Conservation (phyloP, 2,113 vertebrate genomes). For the Camarhynchus parvulus region DNA sequence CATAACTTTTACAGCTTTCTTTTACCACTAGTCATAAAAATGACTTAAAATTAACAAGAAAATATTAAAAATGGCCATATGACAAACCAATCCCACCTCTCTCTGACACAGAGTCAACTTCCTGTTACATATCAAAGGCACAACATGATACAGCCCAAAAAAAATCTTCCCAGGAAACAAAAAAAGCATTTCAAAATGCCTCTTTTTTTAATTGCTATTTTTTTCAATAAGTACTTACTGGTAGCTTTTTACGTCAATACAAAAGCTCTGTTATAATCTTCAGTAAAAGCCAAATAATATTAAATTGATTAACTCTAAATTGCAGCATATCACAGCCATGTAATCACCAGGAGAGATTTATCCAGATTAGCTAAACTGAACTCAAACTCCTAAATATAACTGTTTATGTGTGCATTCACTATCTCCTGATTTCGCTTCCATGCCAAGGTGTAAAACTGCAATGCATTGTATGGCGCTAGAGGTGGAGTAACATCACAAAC, state of each 20-base stretch:
- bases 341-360: neutral
- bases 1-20: neutral
- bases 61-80: neutral
- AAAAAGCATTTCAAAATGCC: neutral
- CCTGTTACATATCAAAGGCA: constrained; percentile 19
- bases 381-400: neutral
- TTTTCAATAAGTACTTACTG: neutral
- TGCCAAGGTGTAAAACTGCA: neutral
- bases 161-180: neutral
- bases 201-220: neutral
- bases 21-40: neutral
- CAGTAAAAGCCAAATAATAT: constrained; percentile 15
- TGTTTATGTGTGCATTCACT: neutral
- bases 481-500: neutral
- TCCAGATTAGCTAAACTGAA: neutral
- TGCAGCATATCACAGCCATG: constrained; percentile 5
- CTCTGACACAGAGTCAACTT: neutral
- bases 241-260: neutral
- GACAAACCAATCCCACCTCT: neutral
- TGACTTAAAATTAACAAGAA: neutral
- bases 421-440: neutral
- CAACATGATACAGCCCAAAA: neutral
- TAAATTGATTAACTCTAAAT: constrained; percentile 18
- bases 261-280: constrained; percentile 5
- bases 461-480: constrained; percentile 36